Evolutionary conservation across 2,888 invertebrate species (phyloP), one percentile per base, ranked within the genome.

Genomic region (Drosophila kuntzei): DNA sequence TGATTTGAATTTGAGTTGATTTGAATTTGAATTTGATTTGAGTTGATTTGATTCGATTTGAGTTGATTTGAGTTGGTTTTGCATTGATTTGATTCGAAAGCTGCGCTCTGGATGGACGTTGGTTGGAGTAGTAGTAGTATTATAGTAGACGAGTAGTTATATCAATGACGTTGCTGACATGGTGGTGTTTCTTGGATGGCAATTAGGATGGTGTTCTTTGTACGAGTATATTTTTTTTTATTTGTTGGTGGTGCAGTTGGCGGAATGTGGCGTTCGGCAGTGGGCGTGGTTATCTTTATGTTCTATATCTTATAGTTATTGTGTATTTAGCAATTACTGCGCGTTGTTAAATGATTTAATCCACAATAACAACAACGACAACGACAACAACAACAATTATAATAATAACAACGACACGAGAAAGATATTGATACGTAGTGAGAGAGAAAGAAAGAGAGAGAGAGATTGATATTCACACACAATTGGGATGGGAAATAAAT

Each of bases 171-270:
- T 71, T 64, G 70, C 53, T 65, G 73, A 37, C 41, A 68, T 68
- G 53, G 58, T 60, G 79, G 76, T 80, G 80, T 39, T 85, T 65
- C 58, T 75, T 67, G 46, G 29, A 80, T 86, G 86, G 57, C 71
- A 76, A 59, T 82, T 71, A 43, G 43, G 43, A 44, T 73, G 50
- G 65, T 70, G 47, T 61, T 74, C 20, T 70, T 79, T 55, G 71
- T 87, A 37, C 37, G 37, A 37, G 20, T 20, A 20, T 20, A 5
- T 32, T 32, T 4, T n/a, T 12, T 32, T 32, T 32, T 32, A 2
- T 46, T 71, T 82, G 63, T 72, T 75, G 76, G 68, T 74, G 65
- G 79, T 82, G 82, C 78, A 55, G 27, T 54, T 60, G 64, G 60
- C 70, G 37, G 57, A 50, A 64, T 64, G 62, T 55, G 58, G 64